A percentile compares a stretch with the other conserved stretches of the same genome.
phyloP scores from a whole-genome alignment of 2,797 vertebrate genomes.

The Psittacula echo region DNA sequence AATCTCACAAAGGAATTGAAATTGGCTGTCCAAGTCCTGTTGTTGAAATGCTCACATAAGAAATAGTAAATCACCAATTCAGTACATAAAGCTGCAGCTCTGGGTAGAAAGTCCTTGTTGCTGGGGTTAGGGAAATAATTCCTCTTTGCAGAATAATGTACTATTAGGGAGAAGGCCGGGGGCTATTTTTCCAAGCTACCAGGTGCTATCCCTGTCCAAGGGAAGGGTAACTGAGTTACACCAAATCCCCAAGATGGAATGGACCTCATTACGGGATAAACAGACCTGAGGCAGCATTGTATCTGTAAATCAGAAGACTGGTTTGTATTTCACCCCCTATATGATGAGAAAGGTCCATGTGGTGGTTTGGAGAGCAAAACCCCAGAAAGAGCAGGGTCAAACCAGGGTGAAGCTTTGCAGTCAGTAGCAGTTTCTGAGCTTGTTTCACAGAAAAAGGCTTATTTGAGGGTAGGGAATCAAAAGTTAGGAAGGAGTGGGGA shows the following conservation, averaged over 20 bases:
- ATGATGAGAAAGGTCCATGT: background rate
- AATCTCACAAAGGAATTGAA: slow-evolving; percentile 46
- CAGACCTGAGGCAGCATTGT: background rate
- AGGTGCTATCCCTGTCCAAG: background rate
- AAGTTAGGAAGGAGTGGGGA: background rate
- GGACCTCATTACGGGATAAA: background rate
- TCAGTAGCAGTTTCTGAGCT: background rate
- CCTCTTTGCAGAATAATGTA: background rate
- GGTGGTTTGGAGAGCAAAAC: background rate
- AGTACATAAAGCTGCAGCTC: slow-evolving; percentile 16
- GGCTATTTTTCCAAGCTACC: background rate
- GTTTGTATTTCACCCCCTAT: background rate
- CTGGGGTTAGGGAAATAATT: background rate
- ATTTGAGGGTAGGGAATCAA: background rate
- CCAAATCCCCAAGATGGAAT: background rate
- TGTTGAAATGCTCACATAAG: background rate
- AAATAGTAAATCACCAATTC: slow-evolving; percentile 39
- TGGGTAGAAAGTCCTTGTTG: background rate
- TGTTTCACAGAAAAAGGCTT: background rate
- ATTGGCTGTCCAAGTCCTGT: slow-evolving; percentile 24
- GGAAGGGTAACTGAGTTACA: background rate
- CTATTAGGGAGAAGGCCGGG: background rate
- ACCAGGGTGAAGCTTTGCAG: background rate
- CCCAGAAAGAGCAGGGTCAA: background rate
- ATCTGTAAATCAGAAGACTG: background rate